Percentiles rank a stretch among this genome's conserved stretches.
These are phyloP conservation scores for Glyptemys insculpta DNA, from an alignment of 2,797 vertebrate species.

Conservation along the genomic window DNA sequence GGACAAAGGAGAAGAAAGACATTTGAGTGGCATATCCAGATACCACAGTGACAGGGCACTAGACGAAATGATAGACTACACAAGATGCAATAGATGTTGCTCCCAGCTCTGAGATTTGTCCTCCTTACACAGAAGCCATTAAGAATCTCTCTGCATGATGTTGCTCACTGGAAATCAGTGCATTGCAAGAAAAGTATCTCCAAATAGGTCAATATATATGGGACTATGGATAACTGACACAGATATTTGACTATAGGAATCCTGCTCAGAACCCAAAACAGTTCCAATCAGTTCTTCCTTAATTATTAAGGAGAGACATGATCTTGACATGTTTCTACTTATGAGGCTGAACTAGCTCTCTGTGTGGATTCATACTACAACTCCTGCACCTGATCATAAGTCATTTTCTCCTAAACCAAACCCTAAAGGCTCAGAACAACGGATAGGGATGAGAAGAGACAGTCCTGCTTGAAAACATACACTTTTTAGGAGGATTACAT, in stretches of 20 bases:
- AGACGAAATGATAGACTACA: not conserved
- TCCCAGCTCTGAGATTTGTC: not conserved
- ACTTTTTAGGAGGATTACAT: not conserved
- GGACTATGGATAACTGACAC: not conserved
- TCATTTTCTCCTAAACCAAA: not conserved
- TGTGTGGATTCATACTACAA: not conserved
- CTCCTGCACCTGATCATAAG: not conserved
- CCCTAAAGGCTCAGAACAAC: not conserved
- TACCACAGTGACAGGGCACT: not conserved
- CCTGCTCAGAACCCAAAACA: fast-evolving
- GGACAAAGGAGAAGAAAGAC: too few relatives aligned
- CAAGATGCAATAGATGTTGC: not conserved
- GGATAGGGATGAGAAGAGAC: not conserved
- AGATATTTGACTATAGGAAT: not conserved
- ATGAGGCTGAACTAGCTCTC: not conserved
- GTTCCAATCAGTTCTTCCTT: not conserved
- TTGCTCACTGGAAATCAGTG: not conserved
- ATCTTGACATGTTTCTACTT: not conserved
- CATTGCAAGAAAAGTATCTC: conserved; percentile 26
- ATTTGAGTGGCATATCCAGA: not conserved
- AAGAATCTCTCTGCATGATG: not conserved
- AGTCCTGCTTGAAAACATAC: not conserved
- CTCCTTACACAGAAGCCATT: conserved; percentile 7
- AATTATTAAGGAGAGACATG: not conserved
- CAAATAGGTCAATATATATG: conserved; percentile 23